Evolutionary conservation across 2,888 invertebrate genomes (phyloP), one percentile per base, ranked within the genome.

Genomic region (Chloromyia formosa): DNA sequence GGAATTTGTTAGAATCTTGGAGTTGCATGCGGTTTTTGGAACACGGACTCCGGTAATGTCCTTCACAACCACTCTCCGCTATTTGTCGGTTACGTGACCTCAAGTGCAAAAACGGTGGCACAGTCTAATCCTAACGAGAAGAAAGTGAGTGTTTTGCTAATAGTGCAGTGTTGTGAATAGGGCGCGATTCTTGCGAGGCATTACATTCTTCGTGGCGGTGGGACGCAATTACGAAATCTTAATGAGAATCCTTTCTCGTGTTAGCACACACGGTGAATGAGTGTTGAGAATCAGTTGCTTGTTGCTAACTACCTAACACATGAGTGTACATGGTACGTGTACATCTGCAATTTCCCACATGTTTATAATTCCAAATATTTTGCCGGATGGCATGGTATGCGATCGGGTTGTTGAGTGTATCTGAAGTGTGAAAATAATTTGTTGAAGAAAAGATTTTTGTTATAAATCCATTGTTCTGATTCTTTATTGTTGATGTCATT

Each of bases 151-250:
- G n/a, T n/a, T n/a, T n/a, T n/a, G n/a, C 27, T 35, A 7, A 2
- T 35, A 35, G 62, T 40, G 40, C n/a, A 62, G 40, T 62, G 35
- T 14, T 40, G 62, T 62, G 62, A 62, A 40, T 10, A 62, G 16
- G 40, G 3, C 10, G 27, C 60, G 22, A 60, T 35, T 7, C 27
- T 7, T 35, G 2, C 27, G 7, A 35, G 27, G 2, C 27, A 2
- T 35, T 35, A 35, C n/a, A 7, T 35, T 35, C 27, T 4, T 35
- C 7, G 27, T 5, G n/a, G 23, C 27, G 62, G 16, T 16, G 40
- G 40, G 16, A 62, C 62, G 10, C 40, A 62, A 62, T 35, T 62
- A 62, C 27, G 40, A 62, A 35, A 27, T 61, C 61, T 22, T 61
- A 9, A 62, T 16, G n/a, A 35, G 40, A 23, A 3, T 62, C 27